Percentiles rank a stretch among this genome's conserved stretches.
These are phyloP conservation scores for Panthera tigris DNA, from an alignment of 2,113 vertebrate genomes.

Conservation along the genomic window DNA sequence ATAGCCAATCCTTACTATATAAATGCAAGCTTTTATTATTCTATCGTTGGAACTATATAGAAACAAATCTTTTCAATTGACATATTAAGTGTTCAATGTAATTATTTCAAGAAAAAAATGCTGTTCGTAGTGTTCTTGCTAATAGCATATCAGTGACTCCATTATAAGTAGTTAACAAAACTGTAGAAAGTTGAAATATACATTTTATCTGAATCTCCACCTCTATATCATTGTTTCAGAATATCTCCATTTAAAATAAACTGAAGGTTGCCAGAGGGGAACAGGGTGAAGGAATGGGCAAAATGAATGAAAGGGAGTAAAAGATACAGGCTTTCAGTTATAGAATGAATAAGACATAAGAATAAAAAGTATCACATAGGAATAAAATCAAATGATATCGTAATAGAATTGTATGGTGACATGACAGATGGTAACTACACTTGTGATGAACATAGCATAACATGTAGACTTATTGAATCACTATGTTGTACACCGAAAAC, in stretches of 20 bases:
- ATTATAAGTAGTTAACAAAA: not conserved
- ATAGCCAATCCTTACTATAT: not conserved
- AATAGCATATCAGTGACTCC: not conserved
- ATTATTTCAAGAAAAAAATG: slow-evolving; percentile 52
- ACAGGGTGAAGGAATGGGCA: not conserved
- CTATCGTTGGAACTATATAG: not conserved
- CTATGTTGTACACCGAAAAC: not conserved
- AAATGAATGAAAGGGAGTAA: not conserved
- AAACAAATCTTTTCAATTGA: not conserved
- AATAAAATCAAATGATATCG: not conserved
- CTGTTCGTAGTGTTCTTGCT: not conserved
- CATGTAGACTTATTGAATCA: not conserved
- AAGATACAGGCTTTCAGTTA: not conserved
- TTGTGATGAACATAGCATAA: not conserved
- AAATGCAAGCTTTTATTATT: not conserved
- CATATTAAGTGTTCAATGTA: not conserved
- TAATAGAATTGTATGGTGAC: not conserved
- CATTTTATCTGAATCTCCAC: slow-evolving; percentile 29
- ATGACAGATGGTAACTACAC: not conserved
- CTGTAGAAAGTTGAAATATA: not conserved
- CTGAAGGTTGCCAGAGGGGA: not conserved
- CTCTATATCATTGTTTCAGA: not conserved
- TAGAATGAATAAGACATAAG: not conserved
- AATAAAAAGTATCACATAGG: not conserved
- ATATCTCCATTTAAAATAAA: not conserved